These are phyloP conservation scores for Colinus virginianus DNA, from an alignment of 2,113 vertebrate species.

Conservation along the genomic window DNA sequence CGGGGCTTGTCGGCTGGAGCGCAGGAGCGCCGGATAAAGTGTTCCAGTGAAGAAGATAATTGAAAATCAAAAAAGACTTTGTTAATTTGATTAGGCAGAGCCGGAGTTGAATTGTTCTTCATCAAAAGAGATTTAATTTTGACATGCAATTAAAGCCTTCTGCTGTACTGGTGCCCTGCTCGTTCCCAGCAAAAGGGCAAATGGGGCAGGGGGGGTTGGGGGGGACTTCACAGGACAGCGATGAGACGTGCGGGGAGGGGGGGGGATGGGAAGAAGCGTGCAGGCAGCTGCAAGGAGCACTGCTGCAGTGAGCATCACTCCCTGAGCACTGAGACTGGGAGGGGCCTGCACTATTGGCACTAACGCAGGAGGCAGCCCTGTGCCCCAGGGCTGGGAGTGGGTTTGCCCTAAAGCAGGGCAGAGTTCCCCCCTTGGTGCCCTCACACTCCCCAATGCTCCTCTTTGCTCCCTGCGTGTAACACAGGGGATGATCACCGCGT, in stretches of 20 bases:
- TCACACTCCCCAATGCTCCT: fast-evolving
- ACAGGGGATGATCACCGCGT: not conserved
- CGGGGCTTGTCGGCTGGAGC: constrained; percentile 73
- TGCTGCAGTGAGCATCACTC: fast-evolving
- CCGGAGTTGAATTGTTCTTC: constrained; percentile 87
- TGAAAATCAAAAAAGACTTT: constrained; percentile 96
- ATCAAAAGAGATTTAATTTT: constrained; percentile 93
- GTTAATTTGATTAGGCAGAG: constrained; percentile 94
- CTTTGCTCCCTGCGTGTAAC: not conserved
- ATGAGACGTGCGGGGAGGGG: not conserved
- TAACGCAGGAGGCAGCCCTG: not conserved
- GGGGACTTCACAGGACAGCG: not conserved
- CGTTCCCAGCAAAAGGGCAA: not conserved
- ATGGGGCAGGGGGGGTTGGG: not conserved
- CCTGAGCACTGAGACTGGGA: fast-evolving
- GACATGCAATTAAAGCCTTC: constrained; percentile 89
- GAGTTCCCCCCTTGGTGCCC: not conserved
- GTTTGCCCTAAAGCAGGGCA: not conserved
- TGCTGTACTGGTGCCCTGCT: constrained; percentile 70
- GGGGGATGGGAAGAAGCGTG: fast-evolving
- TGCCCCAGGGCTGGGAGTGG: not conserved
- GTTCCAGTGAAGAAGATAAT: constrained; percentile 85
- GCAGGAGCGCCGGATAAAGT: constrained; percentile 74
- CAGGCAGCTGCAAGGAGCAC: not conserved
- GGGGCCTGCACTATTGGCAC: not conserved